These are phyloP conservation scores for Gymnogyps californianus DNA, from an alignment of 2,113 vertebrate genomes.

Conservation along the genomic window DNA sequence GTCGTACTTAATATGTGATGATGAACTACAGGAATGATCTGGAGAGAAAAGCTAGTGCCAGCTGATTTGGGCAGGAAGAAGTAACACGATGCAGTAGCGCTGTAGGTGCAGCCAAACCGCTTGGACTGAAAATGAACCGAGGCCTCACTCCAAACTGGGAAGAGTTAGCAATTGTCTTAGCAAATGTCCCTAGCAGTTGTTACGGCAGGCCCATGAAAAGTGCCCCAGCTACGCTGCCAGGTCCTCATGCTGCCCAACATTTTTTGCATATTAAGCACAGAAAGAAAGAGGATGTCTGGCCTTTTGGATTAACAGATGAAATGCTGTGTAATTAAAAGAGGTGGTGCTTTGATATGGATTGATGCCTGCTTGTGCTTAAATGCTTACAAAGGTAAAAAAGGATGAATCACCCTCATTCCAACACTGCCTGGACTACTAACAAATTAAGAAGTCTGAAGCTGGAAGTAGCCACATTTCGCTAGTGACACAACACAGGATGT, in stretches of 20 bases:
- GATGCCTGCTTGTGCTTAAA: not conserved
- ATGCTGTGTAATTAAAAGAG: not conserved
- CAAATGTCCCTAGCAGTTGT: not conserved
- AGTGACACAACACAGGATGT: not conserved
- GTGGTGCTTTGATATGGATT: not conserved
- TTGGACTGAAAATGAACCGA: not conserved
- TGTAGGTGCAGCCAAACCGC: not conserved
- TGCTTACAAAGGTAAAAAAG: not conserved
- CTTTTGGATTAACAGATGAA: not conserved
- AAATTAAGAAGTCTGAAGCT: not conserved
- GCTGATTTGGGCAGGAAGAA: not conserved
- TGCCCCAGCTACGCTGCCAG: not conserved
- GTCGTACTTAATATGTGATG: fast-evolving
- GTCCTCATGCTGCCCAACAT: not conserved
- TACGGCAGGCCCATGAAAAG: not conserved
- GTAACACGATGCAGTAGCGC: fast-evolving
- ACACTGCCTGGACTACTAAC: not conserved
- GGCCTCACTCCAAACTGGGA: not conserved
- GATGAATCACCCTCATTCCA: not conserved
- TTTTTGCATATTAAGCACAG: not conserved
- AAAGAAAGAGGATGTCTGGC: not conserved
- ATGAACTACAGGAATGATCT: not conserved
- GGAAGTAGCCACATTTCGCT: not conserved
- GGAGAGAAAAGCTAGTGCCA: not conserved
- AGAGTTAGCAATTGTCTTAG: not conserved